Base-by-base conservation (phyloP, 2,113 vertebrate species). In the Choloepus hoffmanni region DNA sequence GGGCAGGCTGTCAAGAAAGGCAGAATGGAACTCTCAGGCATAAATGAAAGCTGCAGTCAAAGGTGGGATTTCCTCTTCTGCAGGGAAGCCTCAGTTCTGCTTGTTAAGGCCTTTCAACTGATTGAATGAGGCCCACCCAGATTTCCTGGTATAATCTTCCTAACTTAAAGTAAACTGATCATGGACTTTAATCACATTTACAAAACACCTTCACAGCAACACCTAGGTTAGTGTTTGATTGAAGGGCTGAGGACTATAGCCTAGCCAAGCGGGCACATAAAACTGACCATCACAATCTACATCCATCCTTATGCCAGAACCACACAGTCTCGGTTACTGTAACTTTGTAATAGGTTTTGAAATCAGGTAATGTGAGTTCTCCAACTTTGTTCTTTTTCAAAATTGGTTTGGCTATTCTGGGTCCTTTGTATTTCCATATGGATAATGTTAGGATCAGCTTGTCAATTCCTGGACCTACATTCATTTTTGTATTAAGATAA, bases 71-170 rank as follows among this genome's bases (percentile, higher is more conserved):
- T 95, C 60, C 53, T 63, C 23, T 45, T 92, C 55, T 58, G 48
- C 14, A 73, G 23, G 21, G n/a, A 68, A 93, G n/a, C 74, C 68
- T 85, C 30, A 8, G 19, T 55, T 30, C 73, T 62, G 48, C 58
- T 72, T 40, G 36, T 13, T 65, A 60, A 65, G 14, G 40, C 1
- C 43, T 92, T 91, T 70, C 72, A 26, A 74, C 18, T 53, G 86
- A 85, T 48, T 90, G 45, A 81, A 63, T 74, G 62, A 70, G 88
- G 60, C 30, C 67, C 84, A 60, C 53, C n/a, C 68, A 76, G 89
- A 95, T 85, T 67, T 81, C 48, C 77, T 62, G 36, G n/a, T 53
- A 82, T 89, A 84, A 94, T 85, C 83, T 90, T 90, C 67, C 77
- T 78, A 53, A 77, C 82, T 92, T 85, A 85, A 82, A 65, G 58